Evolutionary conservation across 2,797 vertebrate genomes (phyloP).

Genomic region (Rachycentron canadum): DNA sequence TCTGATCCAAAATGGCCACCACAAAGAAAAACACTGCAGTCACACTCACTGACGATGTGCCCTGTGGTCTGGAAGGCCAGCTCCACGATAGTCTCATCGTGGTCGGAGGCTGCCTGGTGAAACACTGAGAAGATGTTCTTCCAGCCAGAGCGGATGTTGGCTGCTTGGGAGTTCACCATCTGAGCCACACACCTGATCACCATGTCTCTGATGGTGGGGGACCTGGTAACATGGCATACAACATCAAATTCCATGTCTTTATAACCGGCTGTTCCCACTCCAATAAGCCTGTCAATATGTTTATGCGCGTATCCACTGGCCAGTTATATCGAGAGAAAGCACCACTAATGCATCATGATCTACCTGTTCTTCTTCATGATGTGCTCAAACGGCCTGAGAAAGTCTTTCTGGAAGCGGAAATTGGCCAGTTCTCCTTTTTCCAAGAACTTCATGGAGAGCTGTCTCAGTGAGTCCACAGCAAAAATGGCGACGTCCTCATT

Average conservation of each 20-base stretch:
- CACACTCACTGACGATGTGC: slow-evolving; percentile 93
- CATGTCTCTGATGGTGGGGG: slow-evolving; percentile 96
- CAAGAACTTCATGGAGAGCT: slow-evolving; percentile 97
- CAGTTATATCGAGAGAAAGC: not conserved
- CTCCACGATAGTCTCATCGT: slow-evolving; percentile 94
- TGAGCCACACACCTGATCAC: slow-evolving; percentile 96
- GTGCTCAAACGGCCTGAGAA: slow-evolving; percentile 95
- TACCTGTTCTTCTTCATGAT: slow-evolving; percentile 99
- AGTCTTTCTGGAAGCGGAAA: slow-evolving; percentile 98
- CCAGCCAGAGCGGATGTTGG: slow-evolving; percentile 97
- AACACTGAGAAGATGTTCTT: slow-evolving; percentile 98
- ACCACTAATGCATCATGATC: not conserved
- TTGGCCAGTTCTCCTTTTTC: slow-evolving; percentile 98
- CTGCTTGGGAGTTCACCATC: slow-evolving; percentile 97
- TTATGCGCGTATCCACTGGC: not conserved
- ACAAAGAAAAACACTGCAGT: not conserved
- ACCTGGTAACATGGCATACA: slow-evolving; percentile 76
- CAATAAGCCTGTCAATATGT: not conserved
- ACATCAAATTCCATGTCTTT: not conserved
- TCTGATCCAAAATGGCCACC: not conserved
- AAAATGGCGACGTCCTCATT: slow-evolving; percentile 98
- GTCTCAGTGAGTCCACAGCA: slow-evolving; percentile 94
- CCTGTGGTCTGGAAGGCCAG: slow-evolving; percentile 95
- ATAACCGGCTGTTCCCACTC: not conserved
- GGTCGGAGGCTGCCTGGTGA: slow-evolving; percentile 95